These are phyloP conservation scores for Pangasius sanitwongsei DNA, from an alignment of 2,797 vertebrate species.

Conservation along the genomic window DNA sequence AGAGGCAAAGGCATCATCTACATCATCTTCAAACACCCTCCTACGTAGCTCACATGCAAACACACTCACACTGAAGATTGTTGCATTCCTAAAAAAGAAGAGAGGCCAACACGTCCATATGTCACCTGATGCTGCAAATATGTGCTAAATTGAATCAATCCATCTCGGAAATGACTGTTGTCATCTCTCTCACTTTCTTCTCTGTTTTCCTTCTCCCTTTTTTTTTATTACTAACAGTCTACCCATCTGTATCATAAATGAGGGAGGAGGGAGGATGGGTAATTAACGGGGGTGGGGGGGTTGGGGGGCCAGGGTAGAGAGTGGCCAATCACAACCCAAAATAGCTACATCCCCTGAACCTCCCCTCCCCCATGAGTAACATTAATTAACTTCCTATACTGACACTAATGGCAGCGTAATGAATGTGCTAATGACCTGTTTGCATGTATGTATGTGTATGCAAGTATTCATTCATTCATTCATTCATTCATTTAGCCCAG, in stretches of 20 bases:
- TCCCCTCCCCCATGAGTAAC: slow-evolving; percentile 36
- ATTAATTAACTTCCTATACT: slow-evolving; percentile 47
- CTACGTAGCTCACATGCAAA: background rate
- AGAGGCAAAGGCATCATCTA: background rate
- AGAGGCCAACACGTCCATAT: slow-evolving; percentile 58
- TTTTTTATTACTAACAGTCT: slow-evolving; percentile 31
- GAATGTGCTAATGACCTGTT: slow-evolving; percentile 51
- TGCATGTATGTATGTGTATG: slow-evolving; percentile 10
- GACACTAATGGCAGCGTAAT: slow-evolving; percentile 49
- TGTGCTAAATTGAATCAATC: slow-evolving; percentile 87
- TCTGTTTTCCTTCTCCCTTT: background rate
- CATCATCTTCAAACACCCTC: slow-evolving; percentile 12
- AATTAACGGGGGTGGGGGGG: background rate
- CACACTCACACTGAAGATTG: background rate
- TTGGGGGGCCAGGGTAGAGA: background rate
- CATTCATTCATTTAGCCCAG: slow-evolving; percentile 6
- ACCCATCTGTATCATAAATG: slow-evolving; percentile 22
- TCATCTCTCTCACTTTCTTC: slow-evolving; percentile 75
- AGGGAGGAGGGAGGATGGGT: slow-evolving; percentile 9
- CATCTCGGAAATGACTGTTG: slow-evolving; percentile 86
- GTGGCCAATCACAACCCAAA: slow-evolving; percentile 30
- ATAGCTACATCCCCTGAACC: slow-evolving; percentile 60
- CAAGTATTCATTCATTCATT: background rate
- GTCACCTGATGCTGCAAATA: slow-evolving; percentile 77
- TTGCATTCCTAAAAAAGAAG: slow-evolving; percentile 27